These are phyloP conservation scores for Cantharis rufa DNA, from an alignment of 2,888 invertebrate species.

Conservation along the genomic window DNA sequence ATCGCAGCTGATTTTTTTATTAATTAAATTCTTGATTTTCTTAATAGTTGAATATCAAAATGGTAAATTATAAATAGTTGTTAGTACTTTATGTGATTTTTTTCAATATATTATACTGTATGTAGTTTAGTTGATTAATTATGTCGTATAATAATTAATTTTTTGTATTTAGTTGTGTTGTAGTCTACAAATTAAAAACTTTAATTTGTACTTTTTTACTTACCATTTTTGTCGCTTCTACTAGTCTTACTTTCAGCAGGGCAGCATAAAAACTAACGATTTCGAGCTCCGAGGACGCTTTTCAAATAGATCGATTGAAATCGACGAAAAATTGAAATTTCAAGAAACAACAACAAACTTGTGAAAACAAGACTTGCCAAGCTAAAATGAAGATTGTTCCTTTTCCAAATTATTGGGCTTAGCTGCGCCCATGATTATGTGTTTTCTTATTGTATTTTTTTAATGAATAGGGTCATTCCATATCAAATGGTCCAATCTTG, in stretches of 20 bases:
- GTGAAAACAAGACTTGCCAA: no score
- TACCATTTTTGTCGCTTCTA: not conserved
- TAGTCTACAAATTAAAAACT: not conserved
- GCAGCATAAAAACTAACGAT: not conserved
- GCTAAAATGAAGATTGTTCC: no score
- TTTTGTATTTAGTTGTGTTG: not conserved
- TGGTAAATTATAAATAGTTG: not conserved
- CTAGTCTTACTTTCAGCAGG: not conserved
- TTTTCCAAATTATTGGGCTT: no score
- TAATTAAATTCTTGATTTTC: not conserved
- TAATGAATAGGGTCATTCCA: no score
- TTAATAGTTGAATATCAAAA: not conserved
- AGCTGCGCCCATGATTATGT: no score
- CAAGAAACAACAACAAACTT: no score
- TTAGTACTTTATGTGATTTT: not conserved
- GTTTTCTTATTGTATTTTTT: no score
- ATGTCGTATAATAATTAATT: not conserved
- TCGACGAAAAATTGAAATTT: no score
- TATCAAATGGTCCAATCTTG: no score
- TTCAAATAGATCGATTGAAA: no score
- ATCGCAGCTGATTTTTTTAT: not conserved
- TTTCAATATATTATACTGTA: not conserved
- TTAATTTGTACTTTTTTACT: not conserved
- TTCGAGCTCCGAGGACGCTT: no score
- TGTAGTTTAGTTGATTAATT: not conserved